Evolutionary conservation across 2,888 invertebrate species (phyloP), one percentile per base, ranked within the genome.

Genomic region (Palloptera scutellata): DNA sequence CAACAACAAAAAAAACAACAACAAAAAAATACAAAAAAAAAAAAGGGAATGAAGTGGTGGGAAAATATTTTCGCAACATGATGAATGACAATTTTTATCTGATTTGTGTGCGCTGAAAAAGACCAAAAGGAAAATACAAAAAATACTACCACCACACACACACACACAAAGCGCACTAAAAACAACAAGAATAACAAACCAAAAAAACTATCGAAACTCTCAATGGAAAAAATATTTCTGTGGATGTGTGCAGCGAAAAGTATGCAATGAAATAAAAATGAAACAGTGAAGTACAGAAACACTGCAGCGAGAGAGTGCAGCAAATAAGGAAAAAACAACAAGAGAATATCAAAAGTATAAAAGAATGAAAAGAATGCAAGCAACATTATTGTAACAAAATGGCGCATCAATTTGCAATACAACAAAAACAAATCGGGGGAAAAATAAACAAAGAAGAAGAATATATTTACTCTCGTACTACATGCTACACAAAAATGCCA

Each of bases 21-120:
- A 30, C n/a, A n/a, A n/a, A n/a, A n/a, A n/a, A n/a, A n/a, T n/a
- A n/a, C n/a, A n/a, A n/a, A n/a, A n/a, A n/a, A n/a, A n/a, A n/a
- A 30, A 30, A 30, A 30, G 6, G 30, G 30, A 4, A 30, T 30
- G 30, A 30, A 30, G 3, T 30, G 6, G 30, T 30, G 30, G 30
- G 6, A 43, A 64, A 71, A 68, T 66, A 55, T 69, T 71, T 70
- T 73, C 66, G 59, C 66, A 74, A 68, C 74, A 74, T 78, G 80
- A 76, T 76, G 73, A 78, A 74, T 79, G 77, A 76, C 75, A 74
- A 75, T 74, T 77, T 80, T 75, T 73, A 75, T 71, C 69, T 72
- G 77, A 79, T 77, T 79, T 78, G 63, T 64, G 65, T 54, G 45
- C 65, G 61, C 66, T 51, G 51, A 30, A 41, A 66, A 13, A 55